Conservation (phyloP, 2,888 invertebrate species). For the Lacanobia oleracea region DNA sequence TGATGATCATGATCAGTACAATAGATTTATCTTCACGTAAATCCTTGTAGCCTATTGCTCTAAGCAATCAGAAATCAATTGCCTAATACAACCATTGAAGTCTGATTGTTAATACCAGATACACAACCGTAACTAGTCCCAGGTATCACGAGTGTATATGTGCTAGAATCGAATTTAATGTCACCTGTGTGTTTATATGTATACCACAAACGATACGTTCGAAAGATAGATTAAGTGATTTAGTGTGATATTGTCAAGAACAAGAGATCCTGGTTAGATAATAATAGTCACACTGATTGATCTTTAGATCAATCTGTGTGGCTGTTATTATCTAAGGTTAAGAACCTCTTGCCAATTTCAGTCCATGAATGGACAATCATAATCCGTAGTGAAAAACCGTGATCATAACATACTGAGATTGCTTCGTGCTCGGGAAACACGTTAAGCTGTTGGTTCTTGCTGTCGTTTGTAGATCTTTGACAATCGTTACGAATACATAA, state of each 20-base stretch:
- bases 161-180: slow-evolving; percentile 23
- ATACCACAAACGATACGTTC: neutral
- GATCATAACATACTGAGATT: no score
- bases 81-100: slow-evolving; percentile 45
- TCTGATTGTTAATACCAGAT: slow-evolving; percentile 41
- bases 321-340: no score
- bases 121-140: slow-evolving; percentile 34
- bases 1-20: no score
- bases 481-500: no score
- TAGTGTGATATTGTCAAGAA: neutral
- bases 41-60: slow-evolving; percentile 18
- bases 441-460: no score
- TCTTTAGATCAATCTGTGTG: no score
- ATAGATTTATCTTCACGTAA: neutral
- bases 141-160: slow-evolving; percentile 28
- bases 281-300: no score
- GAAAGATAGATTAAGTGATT: neutral
- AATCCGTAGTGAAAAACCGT: no score
- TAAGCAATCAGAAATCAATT: slow-evolving; percentile 45
- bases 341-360: no score
- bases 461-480: no score
- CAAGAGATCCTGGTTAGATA: neutral
- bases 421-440: no score
- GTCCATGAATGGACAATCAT: no score
- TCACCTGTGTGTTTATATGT: slow-evolving; percentile 7